Base-by-base conservation (phyloP, 2,113 vertebrate species). In the Notechis scutatus region DNA sequence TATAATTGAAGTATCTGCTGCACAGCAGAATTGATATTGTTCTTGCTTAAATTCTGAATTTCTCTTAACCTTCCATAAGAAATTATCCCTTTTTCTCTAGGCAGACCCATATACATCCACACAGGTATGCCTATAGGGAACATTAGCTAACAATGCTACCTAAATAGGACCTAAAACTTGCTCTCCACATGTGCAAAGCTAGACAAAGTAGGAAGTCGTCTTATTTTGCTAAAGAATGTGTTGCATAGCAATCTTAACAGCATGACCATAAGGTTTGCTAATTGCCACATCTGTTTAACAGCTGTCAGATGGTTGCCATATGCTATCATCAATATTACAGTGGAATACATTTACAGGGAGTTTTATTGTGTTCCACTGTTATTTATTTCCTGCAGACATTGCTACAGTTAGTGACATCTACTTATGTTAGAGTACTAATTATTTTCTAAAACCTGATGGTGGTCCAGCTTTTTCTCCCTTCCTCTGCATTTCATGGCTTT, bases 261-360 rank as follows among this genome's bases (percentile, higher is more conserved):
- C 97, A 89, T 95, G 97, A 94, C 98, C 97, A 98, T 97, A 97
- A 98, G 97, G 98, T 97, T 97, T 97, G 98, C 98, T 98, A 98
- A 98, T 98, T 98, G 98, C 97, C 97, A 98, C 98, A 98, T 98
- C 97, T 98, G 98, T 96, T 97, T 96, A 97, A 94, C 97, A 98
- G 97, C 97, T 98, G 97, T 98, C 98, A 98, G 98, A 97, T 97
- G 97, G 96, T 97, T 97, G 97, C 97, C 98, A 97, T 97, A 97
- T 97, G 98, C 97, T 96, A 94, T 97, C 96, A 97, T 98, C 97
- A 97, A 97, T 98, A 97, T 97, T 97, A 92, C 97, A 97, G 96
- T 95, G 26, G 95, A 97, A 96, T 74, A 89, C 97, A 96, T 97
- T 97, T 97, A 97, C 97, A 94, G 96, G 93, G 95, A 97, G 96